A percentile compares a stretch with the other conserved stretches of the same genome.
These are phyloP conservation scores for Pemphigus obesinymphae DNA, from an alignment of 1,140 invertebrate species.

Conservation along the genomic window DNA sequence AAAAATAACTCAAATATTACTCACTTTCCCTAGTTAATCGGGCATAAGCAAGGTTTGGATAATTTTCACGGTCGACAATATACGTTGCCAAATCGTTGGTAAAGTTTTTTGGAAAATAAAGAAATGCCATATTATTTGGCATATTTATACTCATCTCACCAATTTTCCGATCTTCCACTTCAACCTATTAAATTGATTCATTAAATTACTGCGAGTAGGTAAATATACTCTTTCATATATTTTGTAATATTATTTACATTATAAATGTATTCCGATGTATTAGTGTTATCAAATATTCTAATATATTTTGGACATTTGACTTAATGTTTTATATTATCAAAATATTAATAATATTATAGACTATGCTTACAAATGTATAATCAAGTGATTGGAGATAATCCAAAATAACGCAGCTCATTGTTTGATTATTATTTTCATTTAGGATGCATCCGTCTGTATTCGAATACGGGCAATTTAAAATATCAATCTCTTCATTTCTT, in stretches of 20 bases:
- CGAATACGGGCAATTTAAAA: neutral
- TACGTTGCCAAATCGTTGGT: neutral
- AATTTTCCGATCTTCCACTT: neutral
- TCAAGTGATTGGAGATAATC: neutral
- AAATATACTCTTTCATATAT: no score
- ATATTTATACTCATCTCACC: neutral
- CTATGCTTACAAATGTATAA: conserved; percentile 6
- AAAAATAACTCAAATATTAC: neutral
- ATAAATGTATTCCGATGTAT: neutral
- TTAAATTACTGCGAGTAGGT: no score
- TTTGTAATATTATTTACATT: no score
- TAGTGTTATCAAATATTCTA: no score
- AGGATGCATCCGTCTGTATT: neutral
- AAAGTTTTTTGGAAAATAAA: conserved; percentile 26
- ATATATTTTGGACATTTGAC: no score
- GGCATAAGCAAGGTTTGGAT: neutral
- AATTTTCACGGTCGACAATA: neutral
- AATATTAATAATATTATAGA: no score
- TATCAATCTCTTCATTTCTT: conserved; percentile 5
- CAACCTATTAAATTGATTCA: neutral
- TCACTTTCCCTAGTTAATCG: conserved; percentile 11
- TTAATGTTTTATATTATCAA: no score
- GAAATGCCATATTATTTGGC: neutral
- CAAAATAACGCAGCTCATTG: neutral
- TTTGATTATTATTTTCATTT: neutral